These are phyloP conservation scores for Andricus curvator DNA, from an alignment of 2,888 invertebrate species.

Conservation along the genomic window DNA sequence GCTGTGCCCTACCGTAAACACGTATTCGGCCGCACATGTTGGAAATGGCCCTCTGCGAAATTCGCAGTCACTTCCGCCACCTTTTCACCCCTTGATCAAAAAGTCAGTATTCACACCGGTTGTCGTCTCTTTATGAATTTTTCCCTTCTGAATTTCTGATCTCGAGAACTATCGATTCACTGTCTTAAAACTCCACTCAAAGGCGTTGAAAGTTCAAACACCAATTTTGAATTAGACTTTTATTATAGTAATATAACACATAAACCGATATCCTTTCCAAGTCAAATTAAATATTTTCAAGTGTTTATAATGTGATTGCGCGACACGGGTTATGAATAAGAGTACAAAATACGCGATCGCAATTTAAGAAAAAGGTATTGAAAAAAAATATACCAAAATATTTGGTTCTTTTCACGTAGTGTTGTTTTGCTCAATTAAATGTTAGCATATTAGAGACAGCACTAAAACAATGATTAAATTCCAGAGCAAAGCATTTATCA, in stretches of 20 bases:
- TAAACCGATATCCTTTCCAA: background rate
- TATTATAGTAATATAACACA: background rate
- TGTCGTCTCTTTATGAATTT: background rate
- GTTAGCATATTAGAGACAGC: background rate
- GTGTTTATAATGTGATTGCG: background rate
- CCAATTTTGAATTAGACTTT: background rate
- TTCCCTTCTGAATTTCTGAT: too few relatives aligned
- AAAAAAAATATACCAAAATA: background rate
- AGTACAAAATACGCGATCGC: background rate
- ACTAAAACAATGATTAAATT: background rate
- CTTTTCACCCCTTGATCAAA: constrained; percentile 10
- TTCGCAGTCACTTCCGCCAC: background rate
- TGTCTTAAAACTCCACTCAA: background rate
- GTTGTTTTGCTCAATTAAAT: background rate
- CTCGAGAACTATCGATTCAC: background rate
- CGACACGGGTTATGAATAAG: background rate
- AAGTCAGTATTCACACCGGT: constrained; percentile 34
- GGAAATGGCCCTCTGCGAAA: constrained; percentile 13
- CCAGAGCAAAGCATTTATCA: constrained; percentile 1
- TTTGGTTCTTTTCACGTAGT: background rate
- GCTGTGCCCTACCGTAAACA: constrained; percentile 45
- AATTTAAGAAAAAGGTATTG: background rate
- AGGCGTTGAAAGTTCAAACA: background rate
- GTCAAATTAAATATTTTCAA: background rate
- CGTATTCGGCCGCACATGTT: constrained; percentile 30